Percentiles rank a stretch among this genome's conserved stretches.
Evolutionary conservation across 2,113 vertebrate species (phyloP).

Genomic region (Okapia johnstoni): DNA sequence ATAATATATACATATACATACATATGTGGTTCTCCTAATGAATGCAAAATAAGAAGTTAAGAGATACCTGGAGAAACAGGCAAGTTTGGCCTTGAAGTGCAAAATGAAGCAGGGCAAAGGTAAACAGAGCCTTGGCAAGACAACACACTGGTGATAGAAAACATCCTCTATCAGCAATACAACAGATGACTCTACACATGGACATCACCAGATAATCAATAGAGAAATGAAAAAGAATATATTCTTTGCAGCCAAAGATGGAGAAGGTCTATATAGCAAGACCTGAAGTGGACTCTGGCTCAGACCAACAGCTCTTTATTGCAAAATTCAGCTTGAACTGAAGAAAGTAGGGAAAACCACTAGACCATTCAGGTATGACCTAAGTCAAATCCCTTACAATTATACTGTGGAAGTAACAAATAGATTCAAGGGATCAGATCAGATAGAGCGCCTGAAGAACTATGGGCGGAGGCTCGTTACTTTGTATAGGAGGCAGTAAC

Average conservation of each 20-base stretch:
- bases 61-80: background rate
- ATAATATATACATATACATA: background rate
- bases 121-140: background rate
- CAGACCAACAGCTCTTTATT: background rate
- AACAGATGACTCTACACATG: background rate
- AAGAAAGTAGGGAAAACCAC: background rate
- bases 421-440: background rate
- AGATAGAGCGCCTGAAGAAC: background rate
- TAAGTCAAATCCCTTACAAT: background rate
- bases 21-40: background rate
- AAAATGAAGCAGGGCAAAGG: background rate
- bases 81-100: background rate
- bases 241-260: background rate
- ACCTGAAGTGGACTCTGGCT: background rate
- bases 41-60: background rate
- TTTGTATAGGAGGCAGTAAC: background rate
- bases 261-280: background rate
- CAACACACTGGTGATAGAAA: background rate
- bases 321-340: background rate
- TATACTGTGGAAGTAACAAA: background rate
- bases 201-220: background rate
- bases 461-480: background rate
- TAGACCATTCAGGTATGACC: background rate
- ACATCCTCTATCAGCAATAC: background rate
- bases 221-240: background rate